Evolutionary conservation across 2,113 vertebrate genomes (phyloP), one percentile per base, ranked within the genome.

Genomic region (Myrmecophaga tridactyla): DNA sequence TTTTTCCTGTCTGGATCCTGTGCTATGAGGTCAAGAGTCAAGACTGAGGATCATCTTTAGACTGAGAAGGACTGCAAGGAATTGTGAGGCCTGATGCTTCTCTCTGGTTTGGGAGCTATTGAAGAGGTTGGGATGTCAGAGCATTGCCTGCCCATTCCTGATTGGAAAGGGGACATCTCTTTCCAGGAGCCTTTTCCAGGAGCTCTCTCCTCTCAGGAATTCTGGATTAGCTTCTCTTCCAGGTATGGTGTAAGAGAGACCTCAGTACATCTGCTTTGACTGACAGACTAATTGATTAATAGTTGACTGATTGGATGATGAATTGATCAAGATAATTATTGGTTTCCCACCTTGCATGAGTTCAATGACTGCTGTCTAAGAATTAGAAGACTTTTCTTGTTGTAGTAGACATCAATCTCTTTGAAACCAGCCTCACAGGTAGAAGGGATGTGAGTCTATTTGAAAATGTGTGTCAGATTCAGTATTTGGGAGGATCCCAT

Each of bases 131-230:
- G 43, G 58, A 82, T 7, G 36, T 20, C 84, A 78, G 90, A 76
- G 85, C 10, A 0, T 7, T 63, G 67, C 56, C 67, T 65, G 56
- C 23, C 11, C 9, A 36, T 18, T 62, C 36, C 31, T 67, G 76
- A 39, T 82, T 46, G 60, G 34, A 27, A 46, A 31, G 18, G 18
- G 53, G 20, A 25, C 34, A 41, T 70, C 80, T n/a, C 15, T 39
- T n/a, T 41, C n/a, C 0, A 0, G 34, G 41, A 15, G 21, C 7
- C 63, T 76, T 36, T 43, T 53, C 34, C 0, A 21, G 27, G 31
- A 34, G 14, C 72, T 43, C 31, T n/a, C 36, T 15, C 11, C 1
- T 56, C 67, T 56, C 36, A 41, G 41, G 53, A 29, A 18, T 1
- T 36, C 34, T 8, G 18, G 77, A 46, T 53, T 56, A 65, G 56